Base-by-base conservation (phyloP, 2,113 vertebrate species). In the Perca flavescens region DNA sequence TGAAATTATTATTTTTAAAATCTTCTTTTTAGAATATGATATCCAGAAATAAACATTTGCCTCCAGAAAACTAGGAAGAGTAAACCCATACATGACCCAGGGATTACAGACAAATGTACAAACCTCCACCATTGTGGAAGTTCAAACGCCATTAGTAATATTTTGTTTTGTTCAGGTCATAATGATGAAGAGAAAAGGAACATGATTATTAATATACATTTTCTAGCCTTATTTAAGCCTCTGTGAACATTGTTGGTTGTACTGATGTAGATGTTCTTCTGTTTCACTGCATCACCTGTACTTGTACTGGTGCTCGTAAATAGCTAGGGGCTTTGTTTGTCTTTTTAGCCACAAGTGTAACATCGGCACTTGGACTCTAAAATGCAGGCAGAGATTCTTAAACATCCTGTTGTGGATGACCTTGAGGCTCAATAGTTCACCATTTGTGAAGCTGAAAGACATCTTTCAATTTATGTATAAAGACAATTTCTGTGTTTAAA, bases 361-460 rank as follows among this genome's bases (percentile, higher is more conserved):
- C 40, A 54, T 56, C 40, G 1, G 31, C 10, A 49, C 19, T 53
- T 25, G 64, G 25, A 78, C 34, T 64, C 43, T 67, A 21, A 36
- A 47, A 13, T 12, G 71, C 19, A 62, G 70, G 50, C 17, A 34
- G 49, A 75, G 66, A 21, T 25, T 63, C 60, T 74, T 83, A 49
- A 6, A 40, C 50, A 13, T 86, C 83, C 49, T 68, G 64, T 31
- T 78, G 74, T 31, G 65, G 57, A 28, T 13, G 49, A 64, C 11
- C 50, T 25, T 36, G 64, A 46, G 61, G 47, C 60, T 83, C 40
- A 70, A 73, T 1, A 5, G 31, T 72, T 62, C 22, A 91, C 70
- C 68, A 94, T 85, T 80, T 97, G 96, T 17, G 96, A 98, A 79
- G 94, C 97, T 98, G 91, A 85, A 89, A 90, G 62, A 81, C 74